Evolutionary conservation across 2,797 vertebrate genomes (phyloP), one percentile per base, ranked within the genome.

Genomic region (Xiphorhynchus erythropygius): DNA sequence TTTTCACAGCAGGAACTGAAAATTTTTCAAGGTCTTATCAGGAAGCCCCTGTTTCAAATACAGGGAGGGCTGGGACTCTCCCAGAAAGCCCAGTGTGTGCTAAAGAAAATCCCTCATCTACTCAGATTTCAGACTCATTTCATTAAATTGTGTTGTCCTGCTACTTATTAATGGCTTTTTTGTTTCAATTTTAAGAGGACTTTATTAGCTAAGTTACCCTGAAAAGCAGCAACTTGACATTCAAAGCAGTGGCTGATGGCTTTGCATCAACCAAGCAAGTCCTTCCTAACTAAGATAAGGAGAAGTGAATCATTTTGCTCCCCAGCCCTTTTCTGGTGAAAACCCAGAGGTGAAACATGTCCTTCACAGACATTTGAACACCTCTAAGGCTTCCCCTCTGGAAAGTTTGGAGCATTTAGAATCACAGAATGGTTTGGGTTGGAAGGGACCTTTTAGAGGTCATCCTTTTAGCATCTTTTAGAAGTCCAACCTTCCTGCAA

Each of bases 161-260:
- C 30, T 69, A 5, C 0, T 0, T 39, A 57, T 19, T 13, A 7
- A n/a, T 17, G 3, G 8, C 8, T 28, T 25, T 35, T 33, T 25
- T 32, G 3, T 75, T 65, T 53, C 50, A 3, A 18, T 68, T 68
- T 80, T 46, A 23, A 74, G 65, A 80, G 13, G 27, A 46, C 1
- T 76, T 53, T 11, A 18, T 81, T 39, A 52, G 33, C 4, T 42
- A 30, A 65, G 8, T 47, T 50, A 69, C 50, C 25, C 62, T 53
- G 37, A 46, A 89, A 78, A 37, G 1, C 41, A 64, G 30, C 22
- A 53, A 4, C 16, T 50, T 15, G 32, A 17, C 57, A 37, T n/a
- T 52, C 44, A 50, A 59, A 83, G 39, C 44, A 13, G 0, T 73
- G n/a, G 18, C 23, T 1, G 2, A 60, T 87, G 37, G 17, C 18